Base-by-base conservation (phyloP, 2,113 vertebrate genomes). In the Cephalophus harveyi region DNA sequence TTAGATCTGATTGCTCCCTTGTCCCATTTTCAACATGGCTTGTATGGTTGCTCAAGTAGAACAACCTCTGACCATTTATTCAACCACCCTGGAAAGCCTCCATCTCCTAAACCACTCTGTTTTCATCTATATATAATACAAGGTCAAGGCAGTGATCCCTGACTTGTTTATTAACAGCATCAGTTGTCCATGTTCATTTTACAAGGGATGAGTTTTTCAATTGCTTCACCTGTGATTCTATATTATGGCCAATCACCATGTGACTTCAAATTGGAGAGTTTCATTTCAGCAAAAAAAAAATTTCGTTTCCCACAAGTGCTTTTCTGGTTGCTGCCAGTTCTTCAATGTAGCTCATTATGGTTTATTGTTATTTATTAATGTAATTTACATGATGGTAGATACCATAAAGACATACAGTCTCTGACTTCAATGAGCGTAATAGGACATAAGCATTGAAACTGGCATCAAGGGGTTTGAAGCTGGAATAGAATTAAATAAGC, bases 11-110 rank as follows among this genome's bases (percentile, higher is more conserved):
- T 85, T 97, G 86, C 30, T 81, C 84, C 90, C 62, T 94, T 96
- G 71, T 95, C 78, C 82, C 74, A 94, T 95, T 98, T 98, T 96
- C 90, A 95, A 97, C 82, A 94, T 79, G 82, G 64, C 87, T 86
- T 87, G 55, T 71, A 93, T 94, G 55, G 14, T 43, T 91, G 33
- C 81, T 97, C 87, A 92, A 95, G 76, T 94, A 97, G 79, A 97
- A 97, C 59, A 57, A 97, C 30, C 57, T 97, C 87, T 95, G 89
- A 23, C 5, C 97, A 71, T 55, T 98, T 97, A 92, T 98, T 89
- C 96, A 85, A 82, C 74, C 28, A 62, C 76, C 36, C 46, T 95
- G 59, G 81, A 88, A 93, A 71, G 54, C 33, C 57, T 96, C 71
- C 62, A 96, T 64, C 52, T 97, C 76, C 71, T 92, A 94, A 96